Conservation (phyloP, 1,140 invertebrate species). For the Laodelphax striatellus region DNA sequence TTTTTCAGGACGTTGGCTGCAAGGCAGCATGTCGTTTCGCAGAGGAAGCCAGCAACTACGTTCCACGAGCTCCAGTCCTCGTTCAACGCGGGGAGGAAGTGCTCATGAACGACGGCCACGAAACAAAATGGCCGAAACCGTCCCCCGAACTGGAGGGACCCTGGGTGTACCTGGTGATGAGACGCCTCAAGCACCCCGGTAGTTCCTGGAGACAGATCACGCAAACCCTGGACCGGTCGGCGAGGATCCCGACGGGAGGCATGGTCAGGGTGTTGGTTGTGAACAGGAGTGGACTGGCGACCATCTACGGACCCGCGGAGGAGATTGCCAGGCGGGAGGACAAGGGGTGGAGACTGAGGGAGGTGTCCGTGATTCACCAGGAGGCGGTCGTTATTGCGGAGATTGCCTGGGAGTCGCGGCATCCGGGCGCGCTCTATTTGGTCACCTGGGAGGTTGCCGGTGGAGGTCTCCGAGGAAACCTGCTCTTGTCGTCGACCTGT, state of each 20-base stretch:
- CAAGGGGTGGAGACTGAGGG: slow-evolving; percentile 43
- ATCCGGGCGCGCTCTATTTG: slow-evolving; percentile 44
- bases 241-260: slow-evolving; percentile 43
- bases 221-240: slow-evolving; percentile 44
- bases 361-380: slow-evolving; percentile 54
- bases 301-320: slow-evolving; percentile 45
- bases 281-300: slow-evolving; percentile 47
- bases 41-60: slow-evolving; percentile 38
- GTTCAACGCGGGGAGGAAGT: slow-evolving; percentile 52
- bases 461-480: slow-evolving; percentile 62
- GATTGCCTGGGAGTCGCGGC: slow-evolving; percentile 54
- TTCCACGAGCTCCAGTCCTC: slow-evolving; percentile 48
- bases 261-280: slow-evolving; percentile 51
- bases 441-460: slow-evolving; percentile 71
- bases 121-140: slow-evolving; percentile 42
- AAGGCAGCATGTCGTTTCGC: slow-evolving; percentile 55
- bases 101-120: slow-evolving; percentile 34
- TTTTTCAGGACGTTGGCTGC: slow-evolving; percentile 53
- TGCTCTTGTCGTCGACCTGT: slow-evolving; percentile 59
- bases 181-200: slow-evolving; percentile 37
- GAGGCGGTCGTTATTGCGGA: slow-evolving; percentile 55
- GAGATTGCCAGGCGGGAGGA: not conserved
- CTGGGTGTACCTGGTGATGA: slow-evolving; percentile 54
- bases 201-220: slow-evolving; percentile 10
- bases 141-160: slow-evolving; percentile 23